Percentiles rank a stretch among this genome's conserved stretches.
phyloP scores from a whole-genome alignment of 1,140 invertebrate genomes.

The Anadara kagoshimensis region DNA sequence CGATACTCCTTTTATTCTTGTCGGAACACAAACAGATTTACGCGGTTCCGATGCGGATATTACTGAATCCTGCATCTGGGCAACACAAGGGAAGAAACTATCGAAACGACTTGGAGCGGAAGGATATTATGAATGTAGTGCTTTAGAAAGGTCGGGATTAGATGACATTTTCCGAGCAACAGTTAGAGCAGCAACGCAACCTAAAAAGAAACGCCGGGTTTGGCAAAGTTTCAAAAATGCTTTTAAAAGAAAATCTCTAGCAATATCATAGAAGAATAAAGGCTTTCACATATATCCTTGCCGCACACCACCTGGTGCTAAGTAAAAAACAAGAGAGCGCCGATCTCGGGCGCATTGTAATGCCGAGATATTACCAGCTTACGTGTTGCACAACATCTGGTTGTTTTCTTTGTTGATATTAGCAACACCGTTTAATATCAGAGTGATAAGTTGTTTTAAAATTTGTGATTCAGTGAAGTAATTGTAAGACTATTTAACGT shows the following conservation, averaged over 20 bases:
- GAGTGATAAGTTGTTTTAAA: too few relatives aligned
- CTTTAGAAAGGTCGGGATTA: conserved; percentile 79
- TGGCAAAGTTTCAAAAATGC: conserved; percentile 50
- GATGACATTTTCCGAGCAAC: conserved; percentile 52
- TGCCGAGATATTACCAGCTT: too few relatives aligned
- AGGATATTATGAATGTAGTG: conserved; percentile 92
- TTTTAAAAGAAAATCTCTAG: conserved; percentile 26
- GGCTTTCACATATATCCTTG: too few relatives aligned
- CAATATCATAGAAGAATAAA: too few relatives aligned
- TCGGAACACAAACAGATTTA: conserved; percentile 75
- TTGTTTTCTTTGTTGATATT: too few relatives aligned
- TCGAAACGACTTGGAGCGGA: conserved; percentile 84
- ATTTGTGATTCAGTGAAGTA: too few relatives aligned
- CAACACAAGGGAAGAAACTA: conserved; percentile 83
- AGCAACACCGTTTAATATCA: too few relatives aligned
- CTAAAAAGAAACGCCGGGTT: conserved; percentile 47
- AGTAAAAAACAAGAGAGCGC: too few relatives aligned
- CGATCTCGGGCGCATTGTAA: too few relatives aligned
- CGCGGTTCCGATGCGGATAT: conserved; percentile 76
- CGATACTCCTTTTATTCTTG: conserved; percentile 87
- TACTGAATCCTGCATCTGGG: conserved; percentile 82
- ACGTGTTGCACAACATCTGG: too few relatives aligned
- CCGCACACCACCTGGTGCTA: too few relatives aligned
- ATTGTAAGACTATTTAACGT: too few relatives aligned
- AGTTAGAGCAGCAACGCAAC: conserved; percentile 79